Evolutionary conservation across 2,113 vertebrate species (phyloP).

Genomic region (Uria aalge): DNA sequence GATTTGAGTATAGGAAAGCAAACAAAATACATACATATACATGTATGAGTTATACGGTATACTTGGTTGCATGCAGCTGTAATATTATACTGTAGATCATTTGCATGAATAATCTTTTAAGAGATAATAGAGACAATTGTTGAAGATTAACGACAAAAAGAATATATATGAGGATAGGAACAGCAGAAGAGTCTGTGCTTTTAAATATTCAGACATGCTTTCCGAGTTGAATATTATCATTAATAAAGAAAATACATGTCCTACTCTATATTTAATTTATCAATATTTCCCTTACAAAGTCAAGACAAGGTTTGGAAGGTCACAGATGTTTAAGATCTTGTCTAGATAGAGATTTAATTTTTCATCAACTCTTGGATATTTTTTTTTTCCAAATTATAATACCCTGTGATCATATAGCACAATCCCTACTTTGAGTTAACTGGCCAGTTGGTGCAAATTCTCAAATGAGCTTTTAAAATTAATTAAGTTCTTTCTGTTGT

Average conservation of each 20-base stretch:
- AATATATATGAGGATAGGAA: neutral
- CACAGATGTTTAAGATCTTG: neutral
- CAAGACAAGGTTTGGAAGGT: neutral
- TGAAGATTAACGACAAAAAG: neutral
- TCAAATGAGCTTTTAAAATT: neutral
- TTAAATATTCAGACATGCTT: conserved; percentile 22
- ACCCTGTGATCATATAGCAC: neutral
- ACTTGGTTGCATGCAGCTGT: neutral
- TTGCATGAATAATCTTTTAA: neutral
- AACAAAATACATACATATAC: neutral
- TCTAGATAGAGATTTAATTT: neutral
- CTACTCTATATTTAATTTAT: neutral
- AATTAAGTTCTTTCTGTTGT: neutral
- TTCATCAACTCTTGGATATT: neutral
- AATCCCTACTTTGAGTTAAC: neutral
- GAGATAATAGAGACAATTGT: neutral
- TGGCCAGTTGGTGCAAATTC: neutral
- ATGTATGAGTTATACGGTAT: neutral
- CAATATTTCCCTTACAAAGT: neutral
- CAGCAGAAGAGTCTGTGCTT: neutral
- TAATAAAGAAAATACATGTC: neutral
- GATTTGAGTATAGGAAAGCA: neutral
- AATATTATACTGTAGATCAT: neutral
- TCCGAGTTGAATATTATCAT: neutral
- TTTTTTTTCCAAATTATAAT: neutral